phyloP scores from a whole-genome alignment of 2,113 vertebrate species.

The Salminus brasiliensis region DNA sequence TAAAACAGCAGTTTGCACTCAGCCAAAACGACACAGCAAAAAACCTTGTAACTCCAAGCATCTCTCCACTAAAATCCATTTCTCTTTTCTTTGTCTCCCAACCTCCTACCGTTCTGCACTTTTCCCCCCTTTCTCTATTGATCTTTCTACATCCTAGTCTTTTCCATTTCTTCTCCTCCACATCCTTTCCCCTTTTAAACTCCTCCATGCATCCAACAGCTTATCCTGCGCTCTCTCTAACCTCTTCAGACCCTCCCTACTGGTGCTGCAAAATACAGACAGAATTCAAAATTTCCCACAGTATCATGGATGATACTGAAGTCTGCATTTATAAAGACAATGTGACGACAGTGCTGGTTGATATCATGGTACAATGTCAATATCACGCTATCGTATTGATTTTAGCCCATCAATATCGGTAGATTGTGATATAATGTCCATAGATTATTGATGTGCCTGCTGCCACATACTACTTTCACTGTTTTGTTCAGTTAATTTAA shows the following conservation, averaged over 20 bases:
- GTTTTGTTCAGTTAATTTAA: too few relatives aligned
- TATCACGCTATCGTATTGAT: too few relatives aligned
- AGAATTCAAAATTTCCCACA: background rate
- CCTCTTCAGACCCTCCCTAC: background rate
- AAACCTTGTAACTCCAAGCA: background rate
- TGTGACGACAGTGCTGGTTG: too few relatives aligned
- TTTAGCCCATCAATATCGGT: too few relatives aligned
- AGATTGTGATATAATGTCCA: too few relatives aligned
- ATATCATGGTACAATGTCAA: too few relatives aligned
- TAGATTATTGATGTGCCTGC: too few relatives aligned
- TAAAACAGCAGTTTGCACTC: conserved; percentile 10
- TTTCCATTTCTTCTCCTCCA: background rate
- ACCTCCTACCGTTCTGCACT: background rate
- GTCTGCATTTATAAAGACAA: too few relatives aligned
- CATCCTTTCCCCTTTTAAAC: background rate
- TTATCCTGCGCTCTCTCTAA: background rate
- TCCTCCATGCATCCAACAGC: background rate
- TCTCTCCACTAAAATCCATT: background rate
- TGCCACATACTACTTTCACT: too few relatives aligned
- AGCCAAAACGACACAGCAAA: conserved; percentile 5
- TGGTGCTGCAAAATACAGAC: background rate
- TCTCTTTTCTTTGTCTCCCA: background rate
- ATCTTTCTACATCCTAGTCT: background rate
- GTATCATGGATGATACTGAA: too few relatives aligned
- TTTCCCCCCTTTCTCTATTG: background rate